Base-by-base conservation (phyloP, 2,113 vertebrate genomes). In the Corythoichthys intestinalis region DNA sequence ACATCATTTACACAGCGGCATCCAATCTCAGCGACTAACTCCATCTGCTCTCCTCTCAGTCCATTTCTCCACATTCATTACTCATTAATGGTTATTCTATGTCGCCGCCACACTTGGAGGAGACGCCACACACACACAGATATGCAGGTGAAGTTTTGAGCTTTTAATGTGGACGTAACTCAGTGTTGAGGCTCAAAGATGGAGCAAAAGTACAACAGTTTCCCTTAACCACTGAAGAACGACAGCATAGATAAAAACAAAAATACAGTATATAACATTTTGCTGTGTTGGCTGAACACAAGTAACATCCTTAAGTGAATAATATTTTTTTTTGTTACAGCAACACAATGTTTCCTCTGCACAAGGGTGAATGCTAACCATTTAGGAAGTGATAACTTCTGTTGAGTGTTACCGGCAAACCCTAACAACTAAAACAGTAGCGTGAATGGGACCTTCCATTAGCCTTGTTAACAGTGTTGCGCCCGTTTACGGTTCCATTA, bases 61-160 rank as follows among this genome's bases (percentile, higher is more conserved):
- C 69, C 56, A 85, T 78, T 66, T 87, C 89, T 87, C 86, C 84
- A 91, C 91, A 92, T 93, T 92, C 89, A 87, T 90, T 88, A 89
- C 88, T 92, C 91, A 92, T 94, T 92, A 93, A 83, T 78, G 78
- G 85, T 85, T 90, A 85, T 52, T 14, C 69, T 70, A 46, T 79
- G 76, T 75, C 67, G 49, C 71, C 66, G 47, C 71, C 70, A 66
- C 70, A 78, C 56, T 46, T 48, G 37, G 11, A 68, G 59, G 58
- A 54, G 61, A 70, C 67, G 65, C 10, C 69, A 52, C 57, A 68
- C 54, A 39, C 44, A 53, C 67, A 73, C 71, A 65, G 20, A 28
- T 78, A 70, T 62, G 75, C 76, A 82, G 69, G 77, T 82, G 75
- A 60, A 56, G 59, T 72, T 75, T 14, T 34, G 56, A 34, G 56